phyloP scores from a whole-genome alignment of 2,113 vertebrate genomes.

The Callithrix jacchus region DNA sequence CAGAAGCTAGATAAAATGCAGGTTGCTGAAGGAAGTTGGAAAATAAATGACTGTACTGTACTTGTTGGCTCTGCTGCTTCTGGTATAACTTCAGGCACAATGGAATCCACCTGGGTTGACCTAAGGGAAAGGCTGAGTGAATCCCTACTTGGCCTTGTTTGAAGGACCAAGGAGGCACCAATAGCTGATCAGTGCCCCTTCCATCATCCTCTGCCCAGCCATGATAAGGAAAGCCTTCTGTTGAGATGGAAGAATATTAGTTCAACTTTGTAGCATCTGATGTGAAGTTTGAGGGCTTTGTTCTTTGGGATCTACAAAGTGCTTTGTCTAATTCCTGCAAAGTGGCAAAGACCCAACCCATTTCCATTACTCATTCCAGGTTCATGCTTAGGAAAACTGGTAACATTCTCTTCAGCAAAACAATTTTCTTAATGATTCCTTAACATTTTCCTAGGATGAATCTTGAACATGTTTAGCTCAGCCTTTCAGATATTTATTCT shows the following conservation, averaged over 20 bases:
- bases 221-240: neutral
- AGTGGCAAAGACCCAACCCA: neutral
- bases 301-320: neutral
- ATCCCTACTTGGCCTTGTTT: neutral
- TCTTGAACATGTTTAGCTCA: neutral
- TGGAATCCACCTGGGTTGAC: neutral
- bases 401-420: constrained; percentile 40
- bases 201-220: neutral
- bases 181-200: neutral
- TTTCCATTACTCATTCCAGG: neutral
- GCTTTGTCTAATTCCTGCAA: constrained; percentile 30
- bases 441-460: neutral
- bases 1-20: neutral
- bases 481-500: constrained; percentile 22
- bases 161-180: neutral
- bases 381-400: neutral
- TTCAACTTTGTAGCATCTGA: neutral
- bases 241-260: neutral
- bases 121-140: neutral
- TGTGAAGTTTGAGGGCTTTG: neutral
- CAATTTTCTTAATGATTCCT: neutral
- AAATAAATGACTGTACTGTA: constrained; percentile 3
- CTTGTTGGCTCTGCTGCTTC: neutral
- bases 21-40: neutral
- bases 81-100: neutral